Evolutionary conservation across 2,888 invertebrate species (phyloP).

Genomic region (Eueremaeus valkanovi): DNA sequence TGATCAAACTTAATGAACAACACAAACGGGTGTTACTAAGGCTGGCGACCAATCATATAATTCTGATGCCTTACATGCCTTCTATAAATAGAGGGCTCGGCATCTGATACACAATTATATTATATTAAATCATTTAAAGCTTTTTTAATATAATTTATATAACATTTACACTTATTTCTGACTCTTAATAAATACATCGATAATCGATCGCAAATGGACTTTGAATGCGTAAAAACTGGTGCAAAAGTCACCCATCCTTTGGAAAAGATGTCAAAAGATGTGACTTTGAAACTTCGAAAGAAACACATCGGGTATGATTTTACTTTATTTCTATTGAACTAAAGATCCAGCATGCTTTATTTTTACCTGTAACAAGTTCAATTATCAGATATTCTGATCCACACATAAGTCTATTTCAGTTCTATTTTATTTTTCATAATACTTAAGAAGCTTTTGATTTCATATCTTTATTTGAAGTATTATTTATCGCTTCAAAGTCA

Average conservation of each 20-base stretch:
- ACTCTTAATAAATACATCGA: neutral
- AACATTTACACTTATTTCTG: neutral
- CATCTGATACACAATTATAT: neutral
- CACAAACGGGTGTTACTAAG: constrained; percentile 14
- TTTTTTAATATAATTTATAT: neutral
- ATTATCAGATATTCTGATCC: neutral
- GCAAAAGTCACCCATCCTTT: constrained; percentile 45
- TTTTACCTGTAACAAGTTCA: neutral
- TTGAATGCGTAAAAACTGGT: neutral
- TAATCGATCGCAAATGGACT: neutral
- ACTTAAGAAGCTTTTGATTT: too few species aligned
- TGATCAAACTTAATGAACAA: neutral
- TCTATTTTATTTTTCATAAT: too few species aligned
- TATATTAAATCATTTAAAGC: too few species aligned
- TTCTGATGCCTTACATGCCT: neutral
- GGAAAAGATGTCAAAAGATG: constrained; percentile 71
- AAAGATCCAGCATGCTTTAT: too few species aligned
- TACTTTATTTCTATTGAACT: too few species aligned
- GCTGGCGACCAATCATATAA: neutral
- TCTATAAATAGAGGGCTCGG: constrained; percentile 26
- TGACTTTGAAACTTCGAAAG: constrained; percentile 74
- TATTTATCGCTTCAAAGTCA: too few species aligned
- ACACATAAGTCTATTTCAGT: too few species aligned
- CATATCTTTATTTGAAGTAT: too few species aligned
- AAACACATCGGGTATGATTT: constrained; percentile 73